Evolutionary conservation across 2,888 invertebrate species (phyloP).

Genomic region (Brenthis ino): DNA sequence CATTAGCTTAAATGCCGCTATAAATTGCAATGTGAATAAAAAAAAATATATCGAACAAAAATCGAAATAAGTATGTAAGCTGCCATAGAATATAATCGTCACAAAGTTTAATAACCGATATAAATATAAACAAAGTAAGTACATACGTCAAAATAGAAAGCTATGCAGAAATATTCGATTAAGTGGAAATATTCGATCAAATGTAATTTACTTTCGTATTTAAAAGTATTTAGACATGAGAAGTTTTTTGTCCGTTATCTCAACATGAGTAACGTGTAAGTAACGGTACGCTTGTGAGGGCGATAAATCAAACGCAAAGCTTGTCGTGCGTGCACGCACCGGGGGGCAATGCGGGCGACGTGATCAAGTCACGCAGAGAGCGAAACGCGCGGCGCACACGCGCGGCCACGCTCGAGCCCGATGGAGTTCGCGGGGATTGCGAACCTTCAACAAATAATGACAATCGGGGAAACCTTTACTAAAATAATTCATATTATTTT

Average conservation of each 20-base stretch:
- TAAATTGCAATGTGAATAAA: no score
- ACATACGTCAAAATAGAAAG: no score
- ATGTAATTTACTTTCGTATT: no score
- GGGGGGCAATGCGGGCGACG: slow-evolving; percentile 41
- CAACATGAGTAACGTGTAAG: not conserved
- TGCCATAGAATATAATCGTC: not conserved
- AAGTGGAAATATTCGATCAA: no score
- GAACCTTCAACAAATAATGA: slow-evolving; percentile 54
- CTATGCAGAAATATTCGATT: no score
- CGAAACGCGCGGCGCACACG: slow-evolving; percentile 71
- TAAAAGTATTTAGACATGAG: no score
- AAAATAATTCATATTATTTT: not conserved
- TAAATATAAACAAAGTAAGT: not conserved
- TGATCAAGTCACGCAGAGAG: slow-evolving; percentile 55
- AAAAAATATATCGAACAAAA: no score
- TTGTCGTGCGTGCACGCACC: slow-evolving; percentile 47
- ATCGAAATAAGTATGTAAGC: no score
- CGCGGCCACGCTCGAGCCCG: slow-evolving; percentile 55
- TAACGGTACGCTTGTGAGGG: slow-evolving; percentile 31
- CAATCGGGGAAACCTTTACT: not conserved
- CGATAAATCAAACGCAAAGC: slow-evolving; percentile 23
- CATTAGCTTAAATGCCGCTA: not conserved
- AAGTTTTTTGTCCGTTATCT: not conserved
- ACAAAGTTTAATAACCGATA: slow-evolving; percentile 24
- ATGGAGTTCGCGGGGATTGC: slow-evolving; percentile 41